These are phyloP conservation scores for Argya squamiceps DNA, from an alignment of 2,797 vertebrate species.

Conservation along the genomic window DNA sequence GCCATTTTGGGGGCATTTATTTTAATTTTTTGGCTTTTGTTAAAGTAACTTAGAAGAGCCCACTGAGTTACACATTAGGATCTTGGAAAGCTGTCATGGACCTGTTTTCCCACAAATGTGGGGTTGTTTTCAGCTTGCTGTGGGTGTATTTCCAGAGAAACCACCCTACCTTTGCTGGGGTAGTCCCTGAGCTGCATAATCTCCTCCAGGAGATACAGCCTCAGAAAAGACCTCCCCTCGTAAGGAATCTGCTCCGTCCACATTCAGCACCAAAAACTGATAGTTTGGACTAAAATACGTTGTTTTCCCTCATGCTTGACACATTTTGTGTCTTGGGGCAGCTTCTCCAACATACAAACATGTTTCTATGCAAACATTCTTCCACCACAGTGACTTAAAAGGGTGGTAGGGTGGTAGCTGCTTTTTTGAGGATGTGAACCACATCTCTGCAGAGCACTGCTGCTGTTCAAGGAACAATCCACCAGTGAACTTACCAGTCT, in stretches of 20 bases:
- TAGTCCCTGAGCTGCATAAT: not conserved
- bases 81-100: not conserved
- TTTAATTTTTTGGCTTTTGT: not conserved
- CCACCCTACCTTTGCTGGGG: not conserved
- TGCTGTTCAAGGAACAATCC: not conserved
- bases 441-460: not conserved
- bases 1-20: accelerated
- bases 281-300: not conserved
- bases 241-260: not conserved
- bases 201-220: not conserved
- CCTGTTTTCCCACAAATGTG: not conserved
- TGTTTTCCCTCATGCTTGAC: not conserved
- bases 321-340: not conserved
- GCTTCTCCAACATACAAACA: not conserved
- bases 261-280: not conserved
- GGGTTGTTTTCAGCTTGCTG: not conserved
- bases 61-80: not conserved
- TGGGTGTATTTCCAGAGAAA: not conserved
- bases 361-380: not conserved
- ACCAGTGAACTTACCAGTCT: not conserved
- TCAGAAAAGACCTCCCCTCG: not conserved
- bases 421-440: not conserved
- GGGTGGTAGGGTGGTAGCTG: not conserved
- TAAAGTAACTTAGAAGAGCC: not conserved
- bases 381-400: not conserved